phyloP scores from a whole-genome alignment of 2,113 vertebrate genomes.

The Muscicapa adusta region DNA sequence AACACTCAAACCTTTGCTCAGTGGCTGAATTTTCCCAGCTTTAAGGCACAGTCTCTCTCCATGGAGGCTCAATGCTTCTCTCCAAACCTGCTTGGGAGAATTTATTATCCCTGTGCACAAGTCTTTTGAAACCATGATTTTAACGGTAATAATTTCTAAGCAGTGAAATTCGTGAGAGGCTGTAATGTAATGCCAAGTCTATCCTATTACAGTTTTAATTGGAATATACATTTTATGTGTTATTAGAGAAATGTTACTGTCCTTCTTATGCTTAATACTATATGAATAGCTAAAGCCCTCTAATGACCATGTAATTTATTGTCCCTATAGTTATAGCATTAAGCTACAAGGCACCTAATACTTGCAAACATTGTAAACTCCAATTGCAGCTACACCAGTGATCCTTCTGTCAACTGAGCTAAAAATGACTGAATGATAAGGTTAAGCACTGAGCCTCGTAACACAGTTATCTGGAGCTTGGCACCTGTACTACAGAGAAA shows the following conservation, averaged over 20 bases:
- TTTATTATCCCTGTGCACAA: conserved; percentile 40
- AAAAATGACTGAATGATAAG: conserved; percentile 39
- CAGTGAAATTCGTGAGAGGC: conserved; percentile 15
- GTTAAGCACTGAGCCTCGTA: neutral
- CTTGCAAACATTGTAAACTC: conserved; percentile 59
- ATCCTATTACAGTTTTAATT: conserved; percentile 56
- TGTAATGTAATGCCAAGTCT: conserved; percentile 13
- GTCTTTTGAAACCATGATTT: conserved; percentile 46
- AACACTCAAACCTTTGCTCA: neutral
- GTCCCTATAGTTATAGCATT: conserved; percentile 38
- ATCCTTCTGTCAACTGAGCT: conserved; percentile 57
- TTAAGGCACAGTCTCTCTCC: neutral
- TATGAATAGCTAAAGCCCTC: conserved; percentile 25
- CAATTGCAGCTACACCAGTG: conserved; percentile 47
- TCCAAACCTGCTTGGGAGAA: conserved; percentile 44
- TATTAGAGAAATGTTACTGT: conserved; percentile 41
- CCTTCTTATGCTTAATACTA: conserved; percentile 18
- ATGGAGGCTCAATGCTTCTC: neutral
- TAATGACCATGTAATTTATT: conserved; percentile 34
- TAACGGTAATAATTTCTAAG: conserved; percentile 56
- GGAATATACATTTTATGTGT: conserved; percentile 46
- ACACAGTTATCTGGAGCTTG: neutral
- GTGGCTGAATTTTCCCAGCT: neutral
- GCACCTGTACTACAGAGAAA: conserved; percentile 55
- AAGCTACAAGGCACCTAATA: conserved; percentile 56